Conservation (phyloP, 2,888 invertebrate species). For the Dicyrtomina minuta region DNA sequence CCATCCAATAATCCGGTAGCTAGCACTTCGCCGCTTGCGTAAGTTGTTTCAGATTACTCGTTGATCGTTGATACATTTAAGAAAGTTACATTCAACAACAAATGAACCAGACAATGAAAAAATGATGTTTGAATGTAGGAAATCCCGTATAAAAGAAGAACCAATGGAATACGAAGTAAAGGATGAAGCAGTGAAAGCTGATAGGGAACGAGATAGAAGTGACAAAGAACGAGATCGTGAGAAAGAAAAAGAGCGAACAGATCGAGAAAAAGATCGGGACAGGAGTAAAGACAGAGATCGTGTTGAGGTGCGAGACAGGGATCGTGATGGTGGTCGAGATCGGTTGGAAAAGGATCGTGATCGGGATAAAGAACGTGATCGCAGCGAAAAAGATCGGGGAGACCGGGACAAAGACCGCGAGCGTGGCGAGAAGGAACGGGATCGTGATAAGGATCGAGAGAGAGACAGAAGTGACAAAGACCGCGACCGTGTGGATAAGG, state of each 20-base stretch:
- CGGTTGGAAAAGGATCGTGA: conserved; percentile 22
- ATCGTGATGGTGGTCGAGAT: conserved; percentile 15
- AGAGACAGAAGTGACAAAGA: conserved; percentile 14
- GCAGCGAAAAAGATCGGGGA: conserved; percentile 3
- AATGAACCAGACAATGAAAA: neutral
- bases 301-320: conserved; percentile 5
- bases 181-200: conserved; percentile 14
- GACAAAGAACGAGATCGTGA: conserved; percentile 12
- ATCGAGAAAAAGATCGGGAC: conserved; percentile 20
- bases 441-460: conserved; percentile 20
- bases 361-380: conserved; percentile 10
- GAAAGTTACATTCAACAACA: neutral
- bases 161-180: conserved; percentile 25
- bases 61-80: conserved; percentile 1
- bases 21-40: conserved; percentile 19
- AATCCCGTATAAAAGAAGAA: conserved; percentile 29
- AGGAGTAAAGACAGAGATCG: conserved; percentile 21
- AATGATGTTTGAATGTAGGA: neutral
- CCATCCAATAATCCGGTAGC: neutral
- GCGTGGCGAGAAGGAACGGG: conserved; percentile 9
- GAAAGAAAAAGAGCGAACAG: conserved; percentile 17
- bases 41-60: neutral
- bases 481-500: conserved; percentile 25
- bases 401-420: conserved; percentile 16
- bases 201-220: conserved; percentile 12